Percentiles rank a stretch among this genome's conserved stretches.
Evolutionary conservation across 2,797 vertebrate genomes (phyloP).

Genomic region (Rhinoraja longicauda): DNA sequence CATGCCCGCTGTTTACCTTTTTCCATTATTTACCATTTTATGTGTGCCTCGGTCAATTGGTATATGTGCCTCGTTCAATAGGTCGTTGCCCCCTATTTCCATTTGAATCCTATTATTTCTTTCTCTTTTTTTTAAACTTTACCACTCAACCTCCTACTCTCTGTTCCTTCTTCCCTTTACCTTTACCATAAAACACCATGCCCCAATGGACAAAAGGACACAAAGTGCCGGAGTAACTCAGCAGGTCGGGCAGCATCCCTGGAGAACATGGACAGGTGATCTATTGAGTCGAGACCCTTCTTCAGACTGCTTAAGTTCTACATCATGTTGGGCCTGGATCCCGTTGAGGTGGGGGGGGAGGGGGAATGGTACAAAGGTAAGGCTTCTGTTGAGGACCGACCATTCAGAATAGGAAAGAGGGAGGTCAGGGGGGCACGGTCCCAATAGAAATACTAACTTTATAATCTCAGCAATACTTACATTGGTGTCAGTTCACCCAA

Average conservation of each 20-base stretch:
- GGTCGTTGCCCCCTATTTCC: neutral
- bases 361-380: no score
- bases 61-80: neutral
- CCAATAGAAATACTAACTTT: neutral
- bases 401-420: no score
- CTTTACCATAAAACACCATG: neutral
- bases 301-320: no score
- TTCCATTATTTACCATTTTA: neutral
- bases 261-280: no score
- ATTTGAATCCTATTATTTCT: neutral
- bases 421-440: no score
- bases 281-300: no score
- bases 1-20: neutral
- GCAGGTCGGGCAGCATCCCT: no score
- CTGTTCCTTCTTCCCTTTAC: neutral
- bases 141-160: neutral
- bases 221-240: no score
- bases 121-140: neutral
- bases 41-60: neutral
- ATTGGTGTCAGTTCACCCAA: neutral
- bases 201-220: neutral
- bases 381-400: no score
- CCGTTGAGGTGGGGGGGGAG: no score
- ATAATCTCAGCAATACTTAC: neutral
- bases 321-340: no score